Evolutionary conservation across 2,888 invertebrate species (phyloP).

Genomic region (Ennomos quercinarius): DNA sequence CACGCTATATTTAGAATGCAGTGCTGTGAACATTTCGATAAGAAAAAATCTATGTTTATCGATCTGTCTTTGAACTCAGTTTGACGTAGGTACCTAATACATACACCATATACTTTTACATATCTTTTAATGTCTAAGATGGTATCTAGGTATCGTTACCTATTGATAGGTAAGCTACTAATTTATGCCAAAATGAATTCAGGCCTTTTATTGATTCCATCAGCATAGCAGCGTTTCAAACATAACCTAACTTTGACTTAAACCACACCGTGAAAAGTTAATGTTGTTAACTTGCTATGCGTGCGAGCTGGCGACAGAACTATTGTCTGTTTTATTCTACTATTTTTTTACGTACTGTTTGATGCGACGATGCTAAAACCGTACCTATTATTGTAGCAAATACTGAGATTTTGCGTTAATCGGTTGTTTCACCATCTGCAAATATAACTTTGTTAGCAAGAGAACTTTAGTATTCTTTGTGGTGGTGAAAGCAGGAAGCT

Average conservation of each 20-base stretch:
- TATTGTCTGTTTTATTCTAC: slow-evolving; percentile 20
- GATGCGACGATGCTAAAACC: no score
- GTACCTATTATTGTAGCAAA: neutral
- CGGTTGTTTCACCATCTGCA: slow-evolving; percentile 42
- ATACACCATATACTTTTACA: no score
- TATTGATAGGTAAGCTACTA: no score
- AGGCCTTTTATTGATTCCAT: no score
- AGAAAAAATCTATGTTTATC: slow-evolving; percentile 6
- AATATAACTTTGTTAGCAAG: slow-evolving; percentile 40
- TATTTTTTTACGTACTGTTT: neutral
- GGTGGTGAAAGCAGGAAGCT: slow-evolving; percentile 77
- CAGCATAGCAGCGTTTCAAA: no score
- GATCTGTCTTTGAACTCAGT: no score
- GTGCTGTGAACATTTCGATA: slow-evolving; percentile 43
- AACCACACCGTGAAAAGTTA: neutral
- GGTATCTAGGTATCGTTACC: no score
- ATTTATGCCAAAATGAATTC: no score
- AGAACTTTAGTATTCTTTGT: slow-evolving; percentile 55
- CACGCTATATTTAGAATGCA: slow-evolving; percentile 49
- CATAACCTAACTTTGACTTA: no score
- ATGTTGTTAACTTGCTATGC: slow-evolving; percentile 3
- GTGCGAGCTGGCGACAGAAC: slow-evolving; percentile 16
- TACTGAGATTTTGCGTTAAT: slow-evolving; percentile 21
- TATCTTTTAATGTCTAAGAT: no score
- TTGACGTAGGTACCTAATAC: neutral